These are phyloP conservation scores for Xenopus laevis DNA, from an alignment of 2,113 vertebrate genomes.

Conservation along the genomic window DNA sequence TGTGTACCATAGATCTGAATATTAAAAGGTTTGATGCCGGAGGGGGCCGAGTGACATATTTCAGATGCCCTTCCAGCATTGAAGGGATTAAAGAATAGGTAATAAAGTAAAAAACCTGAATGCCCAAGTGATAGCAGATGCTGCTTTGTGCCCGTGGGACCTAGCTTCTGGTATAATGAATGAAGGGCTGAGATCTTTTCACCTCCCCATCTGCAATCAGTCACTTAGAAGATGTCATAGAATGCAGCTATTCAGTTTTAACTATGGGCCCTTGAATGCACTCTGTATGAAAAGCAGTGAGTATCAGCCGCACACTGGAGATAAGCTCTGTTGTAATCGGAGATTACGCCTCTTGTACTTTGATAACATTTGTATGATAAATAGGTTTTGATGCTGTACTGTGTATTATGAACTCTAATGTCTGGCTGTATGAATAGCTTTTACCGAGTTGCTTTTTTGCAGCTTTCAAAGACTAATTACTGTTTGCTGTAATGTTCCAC, in stretches of 20 bases:
- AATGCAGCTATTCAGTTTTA: slow-evolving; percentile 33
- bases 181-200: slow-evolving; percentile 42
- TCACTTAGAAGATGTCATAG: slow-evolving; percentile 25
- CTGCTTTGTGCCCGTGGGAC: slow-evolving; percentile 36
- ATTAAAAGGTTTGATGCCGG: background rate
- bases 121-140: slow-evolving; percentile 43
- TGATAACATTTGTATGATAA: slow-evolving; percentile 46
- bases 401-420: slow-evolving; percentile 28
- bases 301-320: slow-evolving; percentile 30
- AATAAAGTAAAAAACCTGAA: slow-evolving; percentile 22
- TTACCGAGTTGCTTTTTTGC: slow-evolving; percentile 4
- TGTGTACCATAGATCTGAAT: background rate
- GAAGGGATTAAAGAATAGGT: slow-evolving; percentile 9
- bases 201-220: slow-evolving; percentile 41
- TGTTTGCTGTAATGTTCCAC: slow-evolving; percentile 16
- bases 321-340: slow-evolving; percentile 39
- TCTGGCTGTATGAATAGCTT: slow-evolving; percentile 23
- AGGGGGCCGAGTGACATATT: slow-evolving; percentile 1
- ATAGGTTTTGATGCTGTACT: slow-evolving; percentile 32
- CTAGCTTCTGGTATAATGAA: slow-evolving; percentile 37
- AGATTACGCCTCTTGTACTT: slow-evolving; percentile 45
- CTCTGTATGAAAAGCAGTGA: slow-evolving; percentile 27
- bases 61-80: slow-evolving; percentile 23
- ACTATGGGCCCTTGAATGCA: slow-evolving; percentile 29
- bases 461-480: slow-evolving; percentile 36